Percentiles rank a stretch among this genome's conserved stretches.
These are phyloP conservation scores for Muscicapa adusta DNA, from an alignment of 2,113 vertebrate species.

Conservation along the genomic window DNA sequence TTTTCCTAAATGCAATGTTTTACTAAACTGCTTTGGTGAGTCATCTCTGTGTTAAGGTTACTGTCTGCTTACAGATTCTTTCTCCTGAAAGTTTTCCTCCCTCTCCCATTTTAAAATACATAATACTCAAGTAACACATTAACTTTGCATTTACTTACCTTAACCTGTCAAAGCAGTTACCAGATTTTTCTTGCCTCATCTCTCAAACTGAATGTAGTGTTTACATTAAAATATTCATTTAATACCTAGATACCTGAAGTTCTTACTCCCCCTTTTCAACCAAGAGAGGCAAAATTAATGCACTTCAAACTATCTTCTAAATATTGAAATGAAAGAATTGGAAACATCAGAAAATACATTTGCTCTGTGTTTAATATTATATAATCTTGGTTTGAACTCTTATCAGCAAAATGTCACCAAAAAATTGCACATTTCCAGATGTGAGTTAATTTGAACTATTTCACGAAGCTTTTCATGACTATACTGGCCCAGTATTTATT, in stretches of 20 bases:
- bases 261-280: neutral
- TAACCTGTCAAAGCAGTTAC: neutral
- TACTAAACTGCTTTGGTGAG: neutral
- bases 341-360: neutral
- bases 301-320: neutral
- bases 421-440: neutral
- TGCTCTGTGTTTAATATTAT: neutral
- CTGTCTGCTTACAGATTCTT: neutral
- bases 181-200: neutral
- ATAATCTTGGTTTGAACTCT: neutral
- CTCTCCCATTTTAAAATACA: neutral
- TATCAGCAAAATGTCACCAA: neutral
- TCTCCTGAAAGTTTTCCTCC: neutral
- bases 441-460: neutral
- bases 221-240: neutral
- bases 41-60: neutral
- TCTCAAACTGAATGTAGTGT: neutral
- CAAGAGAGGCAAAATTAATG: neutral
- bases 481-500: neutral
- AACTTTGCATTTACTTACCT: neutral
- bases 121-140: neutral
- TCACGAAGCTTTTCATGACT: neutral
- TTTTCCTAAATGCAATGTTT: neutral
- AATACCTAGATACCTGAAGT: neutral
- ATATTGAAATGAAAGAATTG: neutral